phyloP scores from a whole-genome alignment of 2,113 vertebrate species.

The Hippocampus abdominalis region DNA sequence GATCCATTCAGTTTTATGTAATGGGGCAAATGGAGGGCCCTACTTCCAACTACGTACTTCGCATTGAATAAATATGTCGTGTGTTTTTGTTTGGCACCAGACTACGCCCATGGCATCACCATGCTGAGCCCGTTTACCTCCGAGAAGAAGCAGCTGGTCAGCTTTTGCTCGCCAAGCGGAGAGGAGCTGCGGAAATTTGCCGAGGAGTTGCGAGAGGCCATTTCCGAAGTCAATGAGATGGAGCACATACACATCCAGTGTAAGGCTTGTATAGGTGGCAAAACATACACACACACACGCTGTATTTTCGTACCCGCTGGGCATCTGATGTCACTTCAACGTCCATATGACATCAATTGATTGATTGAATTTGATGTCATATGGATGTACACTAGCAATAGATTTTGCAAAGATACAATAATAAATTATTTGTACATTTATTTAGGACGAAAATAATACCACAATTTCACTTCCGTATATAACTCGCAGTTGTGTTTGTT shows the following conservation, averaged over 20 bases:
- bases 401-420: too few species aligned
- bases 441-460: too few species aligned
- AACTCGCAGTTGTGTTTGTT: background rate
- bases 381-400: too few species aligned
- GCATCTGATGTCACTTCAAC: too few species aligned
- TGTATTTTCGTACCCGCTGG: too few species aligned
- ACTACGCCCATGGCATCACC: constrained; percentile 95
- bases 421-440: too few species aligned
- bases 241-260: constrained; percentile 98
- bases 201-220: constrained; percentile 95
- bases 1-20: background rate
- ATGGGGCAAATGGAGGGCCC: background rate
- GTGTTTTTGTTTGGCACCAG: constrained; percentile 61
- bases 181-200: constrained; percentile 97
- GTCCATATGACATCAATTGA: too few species aligned
- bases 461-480: background rate
- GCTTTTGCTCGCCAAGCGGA: constrained; percentile 91
- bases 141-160: constrained; percentile 94
- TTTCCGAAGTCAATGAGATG: constrained; percentile 96
- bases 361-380: too few species aligned
- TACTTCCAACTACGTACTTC: background rate
- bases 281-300: background rate
- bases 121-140: constrained; percentile 91
- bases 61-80: background rate
- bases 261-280: constrained; percentile 66